Conservation (phyloP, 1,140 invertebrate genomes). For the Pseudomyrmex dendroicus region DNA sequence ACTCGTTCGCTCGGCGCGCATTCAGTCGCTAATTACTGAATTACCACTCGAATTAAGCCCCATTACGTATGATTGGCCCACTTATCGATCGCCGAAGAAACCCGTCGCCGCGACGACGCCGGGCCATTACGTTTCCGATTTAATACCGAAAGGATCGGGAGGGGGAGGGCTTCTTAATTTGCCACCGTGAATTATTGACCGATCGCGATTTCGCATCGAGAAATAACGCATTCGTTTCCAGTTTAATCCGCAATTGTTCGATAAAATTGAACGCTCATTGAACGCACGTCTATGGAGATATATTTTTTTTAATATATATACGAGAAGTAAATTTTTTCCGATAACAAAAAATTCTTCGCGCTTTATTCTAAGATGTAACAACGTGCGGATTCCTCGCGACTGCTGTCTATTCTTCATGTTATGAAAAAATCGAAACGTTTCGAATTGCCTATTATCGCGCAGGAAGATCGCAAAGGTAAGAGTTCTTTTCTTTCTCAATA, state of each 20-base stretch:
- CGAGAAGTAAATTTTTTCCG: slow-evolving; percentile 1
- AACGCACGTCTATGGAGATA: too few relatives aligned
- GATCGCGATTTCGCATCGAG: background rate
- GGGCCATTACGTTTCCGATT: slow-evolving; percentile 44
- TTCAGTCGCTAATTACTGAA: slow-evolving; percentile 50
- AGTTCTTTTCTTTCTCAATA: slow-evolving; percentile 20
- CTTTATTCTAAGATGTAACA: too few relatives aligned
- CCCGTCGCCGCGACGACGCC: slow-evolving; percentile 33
- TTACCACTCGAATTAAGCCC: slow-evolving; percentile 58
- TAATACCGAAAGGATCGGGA: slow-evolving; percentile 33
- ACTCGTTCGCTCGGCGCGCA: slow-evolving; percentile 16
- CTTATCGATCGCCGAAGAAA: slow-evolving; percentile 50
- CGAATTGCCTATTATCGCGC: background rate
- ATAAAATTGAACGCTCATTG: slow-evolving; percentile 7
- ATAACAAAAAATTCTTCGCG: too few relatives aligned
- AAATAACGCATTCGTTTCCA: slow-evolving; percentile 12
- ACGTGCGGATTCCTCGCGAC: too few relatives aligned
- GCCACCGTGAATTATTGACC: slow-evolving; percentile 34
- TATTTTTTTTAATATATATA: background rate
- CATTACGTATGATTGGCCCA: slow-evolving; percentile 59
- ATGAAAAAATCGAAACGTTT: too few relatives aligned
- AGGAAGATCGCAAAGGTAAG: background rate
- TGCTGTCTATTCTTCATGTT: too few relatives aligned
- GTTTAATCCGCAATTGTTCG: slow-evolving; percentile 19
- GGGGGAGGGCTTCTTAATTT: slow-evolving; percentile 20